A percentile compares a stretch with the other conserved stretches of the same genome.
Conservation (phyloP, 1,140 invertebrate genomes). For the Prorops nasuta region DNA sequence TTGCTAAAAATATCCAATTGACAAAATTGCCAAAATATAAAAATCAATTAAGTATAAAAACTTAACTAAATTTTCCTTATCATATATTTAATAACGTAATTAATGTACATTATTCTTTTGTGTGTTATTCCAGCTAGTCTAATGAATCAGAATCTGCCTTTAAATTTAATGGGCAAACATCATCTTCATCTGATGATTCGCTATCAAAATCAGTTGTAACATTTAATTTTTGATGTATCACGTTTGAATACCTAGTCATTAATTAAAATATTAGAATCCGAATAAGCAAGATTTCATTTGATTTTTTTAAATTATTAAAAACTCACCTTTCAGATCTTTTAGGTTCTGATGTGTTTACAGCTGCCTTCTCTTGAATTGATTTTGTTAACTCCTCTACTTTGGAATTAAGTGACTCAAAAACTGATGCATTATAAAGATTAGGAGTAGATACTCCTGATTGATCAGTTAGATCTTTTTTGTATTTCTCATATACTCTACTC, state of each 20-base stretch:
- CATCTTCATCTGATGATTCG: conserved; percentile 28
- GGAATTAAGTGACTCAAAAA: conserved; percentile 20
- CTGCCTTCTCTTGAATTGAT: neutral
- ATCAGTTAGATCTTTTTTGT: conserved; percentile 21
- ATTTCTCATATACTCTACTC: conserved; percentile 31
- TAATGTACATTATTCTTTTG: no score
- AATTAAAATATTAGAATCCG: no score
- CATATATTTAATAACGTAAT: neutral
- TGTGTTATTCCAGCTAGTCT: conserved; percentile 14
- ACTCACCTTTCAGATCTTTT: neutral
- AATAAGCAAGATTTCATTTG: neutral
- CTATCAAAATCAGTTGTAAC: conserved; percentile 32
- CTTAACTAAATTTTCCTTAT: neutral
- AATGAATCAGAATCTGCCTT: conserved; percentile 12
- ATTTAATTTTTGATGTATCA: no score
- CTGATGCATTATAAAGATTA: conserved; percentile 25
- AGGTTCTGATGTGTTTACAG: neutral
- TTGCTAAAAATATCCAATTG: neutral
- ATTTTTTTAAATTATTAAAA: neutral
- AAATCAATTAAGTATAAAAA: conserved; percentile 5
- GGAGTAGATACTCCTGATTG: conserved; percentile 25
- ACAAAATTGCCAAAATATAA: neutral
- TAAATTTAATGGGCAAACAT: conserved; percentile 7
- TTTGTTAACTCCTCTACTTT: conserved; percentile 5
- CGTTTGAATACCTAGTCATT: no score